These are phyloP conservation scores for Pedionomus torquatus DNA, from an alignment of 2,113 vertebrate genomes.

Conservation along the genomic window DNA sequence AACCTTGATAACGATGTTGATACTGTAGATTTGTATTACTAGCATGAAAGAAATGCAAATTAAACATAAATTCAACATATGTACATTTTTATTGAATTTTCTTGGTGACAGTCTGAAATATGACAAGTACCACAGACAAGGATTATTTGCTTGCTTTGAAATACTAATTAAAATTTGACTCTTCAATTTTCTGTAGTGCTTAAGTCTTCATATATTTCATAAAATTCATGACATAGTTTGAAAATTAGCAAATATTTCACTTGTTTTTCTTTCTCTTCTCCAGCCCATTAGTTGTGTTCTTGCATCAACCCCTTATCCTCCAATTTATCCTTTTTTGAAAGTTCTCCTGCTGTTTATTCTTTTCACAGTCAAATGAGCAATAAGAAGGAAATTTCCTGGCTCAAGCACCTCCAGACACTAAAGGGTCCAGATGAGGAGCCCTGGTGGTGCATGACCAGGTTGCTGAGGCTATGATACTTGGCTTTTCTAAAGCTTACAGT, in stretches of 20 bases:
- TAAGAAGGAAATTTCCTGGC: neutral
- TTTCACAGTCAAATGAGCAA: neutral
- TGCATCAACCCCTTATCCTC: neutral
- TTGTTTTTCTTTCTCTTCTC: neutral
- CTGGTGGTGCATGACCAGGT: neutral
- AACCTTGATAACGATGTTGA: neutral
- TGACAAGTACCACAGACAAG: neutral
- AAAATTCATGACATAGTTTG: neutral
- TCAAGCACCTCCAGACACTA: neutral
- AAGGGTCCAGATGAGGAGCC: neutral
- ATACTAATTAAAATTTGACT: neutral
- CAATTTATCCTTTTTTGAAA: neutral
- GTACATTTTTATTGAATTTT: neutral
- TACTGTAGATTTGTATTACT: neutral
- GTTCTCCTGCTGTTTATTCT: neutral
- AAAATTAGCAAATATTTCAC: neutral
- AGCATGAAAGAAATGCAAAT: neutral
- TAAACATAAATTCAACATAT: neutral
- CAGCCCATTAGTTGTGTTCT: neutral
- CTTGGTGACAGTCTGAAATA: neutral
- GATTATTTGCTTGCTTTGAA: neutral
- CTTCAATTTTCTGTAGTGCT: neutral
- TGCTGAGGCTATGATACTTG: neutral
- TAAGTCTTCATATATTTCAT: neutral
- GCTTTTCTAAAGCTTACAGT: neutral